Evolutionary conservation across 1,140 invertebrate genomes (phyloP).

Genomic region (Dreissena polymorpha): DNA sequence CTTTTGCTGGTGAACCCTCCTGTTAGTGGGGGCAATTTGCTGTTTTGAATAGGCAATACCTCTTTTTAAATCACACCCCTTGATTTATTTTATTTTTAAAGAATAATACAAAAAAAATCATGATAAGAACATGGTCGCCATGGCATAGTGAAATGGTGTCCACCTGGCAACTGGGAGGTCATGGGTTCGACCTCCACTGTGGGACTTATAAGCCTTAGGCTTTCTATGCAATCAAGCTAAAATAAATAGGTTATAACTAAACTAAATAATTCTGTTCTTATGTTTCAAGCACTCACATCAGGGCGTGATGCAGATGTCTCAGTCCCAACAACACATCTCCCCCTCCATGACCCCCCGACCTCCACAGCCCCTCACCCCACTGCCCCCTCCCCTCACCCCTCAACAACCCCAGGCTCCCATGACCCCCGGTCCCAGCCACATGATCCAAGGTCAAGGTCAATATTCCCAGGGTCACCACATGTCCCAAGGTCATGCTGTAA

Average conservation of each 20-base stretch:
- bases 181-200: no score
- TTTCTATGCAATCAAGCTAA: no score
- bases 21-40: no score
- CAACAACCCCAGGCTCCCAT: constrained; percentile 44
- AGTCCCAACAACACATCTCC: constrained; percentile 21
- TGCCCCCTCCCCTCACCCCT: constrained; percentile 45
- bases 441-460: neutral
- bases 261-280: constrained; percentile 11
- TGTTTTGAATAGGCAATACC: no score
- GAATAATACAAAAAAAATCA: neutral
- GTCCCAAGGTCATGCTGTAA: constrained; percentile 5
- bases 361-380: constrained; percentile 34
- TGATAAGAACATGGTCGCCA: neutral
- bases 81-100: no score
- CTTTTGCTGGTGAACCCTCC: no score
- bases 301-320: constrained; percentile 40
- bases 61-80: no score
- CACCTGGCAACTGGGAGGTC: no score
- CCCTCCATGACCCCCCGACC: constrained; percentile 30
- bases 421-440: constrained; percentile 24
- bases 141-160: no score
- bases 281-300: constrained; percentile 34
- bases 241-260: no score
- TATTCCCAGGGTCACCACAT: no score
- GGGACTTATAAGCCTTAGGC: no score